Evolutionary conservation across 2,797 vertebrate genomes (phyloP).

Genomic region (Myiotriccus ornatus): DNA sequence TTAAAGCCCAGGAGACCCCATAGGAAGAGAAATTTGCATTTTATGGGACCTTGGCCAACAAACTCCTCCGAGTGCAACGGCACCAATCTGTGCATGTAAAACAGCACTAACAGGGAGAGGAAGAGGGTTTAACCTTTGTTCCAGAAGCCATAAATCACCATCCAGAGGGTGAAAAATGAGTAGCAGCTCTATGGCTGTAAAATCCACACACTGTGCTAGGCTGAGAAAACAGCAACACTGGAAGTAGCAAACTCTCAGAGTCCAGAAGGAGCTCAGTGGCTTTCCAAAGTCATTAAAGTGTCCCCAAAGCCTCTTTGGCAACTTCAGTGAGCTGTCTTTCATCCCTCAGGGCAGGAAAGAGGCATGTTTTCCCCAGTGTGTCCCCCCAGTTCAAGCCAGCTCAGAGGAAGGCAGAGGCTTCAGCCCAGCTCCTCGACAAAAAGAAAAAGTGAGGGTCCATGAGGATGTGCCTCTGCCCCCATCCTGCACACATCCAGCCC

Average conservation of each 20-base stretch:
- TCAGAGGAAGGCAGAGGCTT: neutral
- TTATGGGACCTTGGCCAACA: neutral
- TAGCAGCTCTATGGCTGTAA: neutral
- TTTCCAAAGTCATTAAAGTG: constrained; percentile 2
- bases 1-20: neutral
- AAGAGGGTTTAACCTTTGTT: constrained; percentile 38
- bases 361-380: neutral
- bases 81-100: neutral
- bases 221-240: constrained; percentile 17
- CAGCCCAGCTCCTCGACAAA: neutral
- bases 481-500: neutral
- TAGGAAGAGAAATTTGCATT: neutral
- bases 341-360: neutral
- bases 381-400: neutral
- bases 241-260: neutral
- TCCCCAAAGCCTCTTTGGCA: neutral
- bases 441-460: neutral
- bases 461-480: neutral
- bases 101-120: constrained; percentile 26
- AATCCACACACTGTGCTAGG: neutral
- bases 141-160: constrained; percentile 14
- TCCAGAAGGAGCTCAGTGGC: neutral
- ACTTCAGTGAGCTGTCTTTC: neutral
- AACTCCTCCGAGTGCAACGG: neutral
- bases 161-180: constrained; percentile 14